Evolutionary conservation across 1,140 invertebrate genomes (phyloP).

Genomic region (Formica selysi): DNA sequence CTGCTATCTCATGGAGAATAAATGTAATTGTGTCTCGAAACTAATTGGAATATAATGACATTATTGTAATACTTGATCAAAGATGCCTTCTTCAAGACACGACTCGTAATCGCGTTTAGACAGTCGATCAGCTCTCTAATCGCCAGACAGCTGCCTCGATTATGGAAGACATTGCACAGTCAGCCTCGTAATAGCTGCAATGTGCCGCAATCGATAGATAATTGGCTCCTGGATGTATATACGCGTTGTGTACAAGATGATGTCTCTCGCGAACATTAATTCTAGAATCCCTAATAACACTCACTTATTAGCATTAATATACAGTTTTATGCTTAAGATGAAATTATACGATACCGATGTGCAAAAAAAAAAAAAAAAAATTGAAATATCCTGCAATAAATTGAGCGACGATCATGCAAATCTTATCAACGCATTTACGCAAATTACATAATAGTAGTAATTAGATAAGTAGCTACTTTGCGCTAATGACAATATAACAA

Average conservation of each 20-base stretch:
- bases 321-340: not conserved
- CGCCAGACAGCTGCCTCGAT: constrained; percentile 32
- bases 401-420: not conserved
- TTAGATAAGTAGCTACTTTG: not conserved
- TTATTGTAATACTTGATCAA: not conserved
- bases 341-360: not conserved
- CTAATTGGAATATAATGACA: constrained; percentile 1
- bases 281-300: constrained; percentile 9
- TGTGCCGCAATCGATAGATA: constrained; percentile 47
- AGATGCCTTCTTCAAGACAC: constrained; percentile 6
- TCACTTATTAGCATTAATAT: not conserved
- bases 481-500: not conserved
- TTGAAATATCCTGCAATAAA: not conserved
- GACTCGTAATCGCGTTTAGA: constrained; percentile 50
- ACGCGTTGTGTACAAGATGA: constrained; percentile 19
- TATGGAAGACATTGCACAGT: constrained; percentile 20
- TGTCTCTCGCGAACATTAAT: constrained; percentile 20
- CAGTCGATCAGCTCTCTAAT: constrained; percentile 43
- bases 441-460: not conserved
- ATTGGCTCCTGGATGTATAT: constrained; percentile 40
- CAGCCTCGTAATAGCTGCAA: constrained; percentile 29
- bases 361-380: not conserved
- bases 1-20: not conserved
- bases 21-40: not conserved
- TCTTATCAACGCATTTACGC: not conserved